Percentiles rank a stretch among this genome's conserved stretches.
Conservation (phyloP, 2,113 vertebrate genomes). For the Prochilodus magdalenae region DNA sequence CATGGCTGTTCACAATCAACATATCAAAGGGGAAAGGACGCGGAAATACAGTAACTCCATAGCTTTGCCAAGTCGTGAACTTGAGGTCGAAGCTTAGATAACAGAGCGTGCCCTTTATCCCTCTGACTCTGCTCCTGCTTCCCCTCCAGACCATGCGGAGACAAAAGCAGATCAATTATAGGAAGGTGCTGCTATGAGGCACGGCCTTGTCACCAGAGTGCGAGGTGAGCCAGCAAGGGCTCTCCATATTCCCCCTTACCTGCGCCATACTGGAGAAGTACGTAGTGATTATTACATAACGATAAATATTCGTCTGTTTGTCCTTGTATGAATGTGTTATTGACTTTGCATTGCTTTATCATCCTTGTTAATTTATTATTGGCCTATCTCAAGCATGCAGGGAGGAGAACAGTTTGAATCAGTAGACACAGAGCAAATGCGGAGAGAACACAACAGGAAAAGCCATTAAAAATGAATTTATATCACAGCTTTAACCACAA, state of each 20-base stretch:
- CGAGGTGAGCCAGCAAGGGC: slow-evolving; percentile 38
- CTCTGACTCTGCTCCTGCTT: background rate
- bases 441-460: background rate
- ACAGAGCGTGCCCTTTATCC: background rate
- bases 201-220: slow-evolving; percentile 53
- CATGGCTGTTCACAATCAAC: background rate
- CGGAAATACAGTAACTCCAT: background rate
- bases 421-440: background rate
- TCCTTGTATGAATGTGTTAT: background rate
- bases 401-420: background rate
- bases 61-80: background rate
- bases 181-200: slow-evolving; percentile 48
- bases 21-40: too few species aligned
- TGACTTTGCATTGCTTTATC: background rate
- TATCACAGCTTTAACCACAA: background rate
- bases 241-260: slow-evolving; percentile 45
- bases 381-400: too few species aligned
- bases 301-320: too few species aligned
- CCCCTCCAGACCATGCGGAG: background rate
- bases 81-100: background rate
- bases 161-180: background rate
- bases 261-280: background rate
- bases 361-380: background rate
- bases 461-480: background rate
- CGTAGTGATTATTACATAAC: too few species aligned